Evolutionary conservation across 92 coral and sea anemone genomes (phyloP), one percentile per base, ranked within the genome.

Genomic region (Palythoa grandis): DNA sequence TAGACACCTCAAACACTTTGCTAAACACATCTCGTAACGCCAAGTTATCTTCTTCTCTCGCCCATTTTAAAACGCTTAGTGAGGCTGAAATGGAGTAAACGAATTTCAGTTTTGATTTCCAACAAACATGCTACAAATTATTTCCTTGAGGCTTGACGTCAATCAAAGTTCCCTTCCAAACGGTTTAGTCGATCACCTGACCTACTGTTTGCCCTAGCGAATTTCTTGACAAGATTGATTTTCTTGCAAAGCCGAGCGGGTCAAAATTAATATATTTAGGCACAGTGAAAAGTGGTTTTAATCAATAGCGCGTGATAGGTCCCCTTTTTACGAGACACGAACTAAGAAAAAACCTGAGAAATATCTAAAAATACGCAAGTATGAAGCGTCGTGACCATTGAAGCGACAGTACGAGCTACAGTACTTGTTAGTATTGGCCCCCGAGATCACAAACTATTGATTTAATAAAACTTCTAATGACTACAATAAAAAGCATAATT

Each of bases 11-110:
- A 90, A 92, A 92, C 20, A 83, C 92, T 72, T 92, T 94, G 87
- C 98, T 92, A 72, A 94, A 94, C 11, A 92, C 98, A 79, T 94
- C 98, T 82, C 76, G 88, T 37, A 94, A 76, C 8, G 98, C 98
- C 22, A 88, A 60, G 73, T 94, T 94, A 0, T 94, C 98, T 70
- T 94, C 98, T 70, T 70, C 84, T 74, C 86, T 88, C 29, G 95
- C 93, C 98, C 98, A 94, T 84, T 94, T 94, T 24, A 92, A 80
- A 88, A 94, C 70, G 5, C 92, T 82, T 22, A 92, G 39, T 8
- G 98, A 94, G 40, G 95, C 98, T 94, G 43, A 15, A 79, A 79
- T 63, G 5, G 24, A 56, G 29, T 70, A 8, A 4, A 14, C 1
- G 14, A 11, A 22, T 69, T 69, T 69, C 47, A 25, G 38, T 67